These are phyloP conservation scores for Rostrhamus sociabilis DNA, from an alignment of 2,797 vertebrate genomes.

Conservation along the genomic window DNA sequence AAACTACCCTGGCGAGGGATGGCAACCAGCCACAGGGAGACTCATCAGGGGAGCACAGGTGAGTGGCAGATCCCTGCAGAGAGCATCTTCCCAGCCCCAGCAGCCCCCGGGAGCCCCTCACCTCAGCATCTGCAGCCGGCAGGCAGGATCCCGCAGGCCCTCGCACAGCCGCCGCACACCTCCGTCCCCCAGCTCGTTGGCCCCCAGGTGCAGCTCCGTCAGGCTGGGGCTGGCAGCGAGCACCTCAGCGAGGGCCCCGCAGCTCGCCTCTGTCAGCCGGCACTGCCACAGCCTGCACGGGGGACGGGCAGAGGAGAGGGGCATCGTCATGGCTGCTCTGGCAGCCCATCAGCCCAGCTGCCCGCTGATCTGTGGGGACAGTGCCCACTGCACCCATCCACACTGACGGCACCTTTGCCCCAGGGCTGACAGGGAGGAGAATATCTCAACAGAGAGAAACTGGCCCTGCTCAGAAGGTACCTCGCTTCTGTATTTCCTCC, in stretches of 20 bases:
- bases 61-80: background rate
- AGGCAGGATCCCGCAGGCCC: background rate
- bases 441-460: background rate
- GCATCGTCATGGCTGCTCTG: background rate
- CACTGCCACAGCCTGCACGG: conserved; percentile 9
- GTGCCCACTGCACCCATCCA: too few relatives aligned
- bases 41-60: background rate
- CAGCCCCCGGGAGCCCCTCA: background rate
- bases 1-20: background rate
- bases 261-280: background rate
- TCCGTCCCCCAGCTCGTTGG: background rate
- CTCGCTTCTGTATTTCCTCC: background rate
- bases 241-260: background rate
- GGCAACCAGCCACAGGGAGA: background rate
- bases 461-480: background rate
- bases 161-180: background rate
- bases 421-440: background rate
- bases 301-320: background rate
- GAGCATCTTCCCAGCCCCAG: background rate
- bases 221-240: background rate
- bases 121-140: background rate
- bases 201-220: background rate
- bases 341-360: background rate
- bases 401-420: background rate
- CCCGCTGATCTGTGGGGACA: background rate